Evolutionary conservation across 2,888 invertebrate species (phyloP), one percentile per base, ranked within the genome.

Genomic region (Agonum fuliginosum): DNA sequence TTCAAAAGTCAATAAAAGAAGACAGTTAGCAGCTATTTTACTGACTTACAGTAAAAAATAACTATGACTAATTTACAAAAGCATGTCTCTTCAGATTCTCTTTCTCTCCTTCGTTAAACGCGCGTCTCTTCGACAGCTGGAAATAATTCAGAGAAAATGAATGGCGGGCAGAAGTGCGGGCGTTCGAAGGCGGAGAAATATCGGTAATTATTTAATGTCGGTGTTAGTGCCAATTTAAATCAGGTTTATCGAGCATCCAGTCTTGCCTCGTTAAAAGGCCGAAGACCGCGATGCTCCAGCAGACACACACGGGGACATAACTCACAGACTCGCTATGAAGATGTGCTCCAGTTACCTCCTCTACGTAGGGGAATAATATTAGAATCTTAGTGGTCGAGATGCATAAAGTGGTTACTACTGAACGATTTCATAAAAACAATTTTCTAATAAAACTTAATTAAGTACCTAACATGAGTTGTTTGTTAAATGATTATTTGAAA

Each of bases 221-320:
- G 67, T 74, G 76, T 79, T 80, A 79, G 76, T 80, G 79, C 76
- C 79, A 79, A 79, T 80, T 80, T 80, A 78, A 80, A 80, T 78
- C 78, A 48, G 79, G 78, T 80, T 72, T 80, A 80, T 80, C 79
- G 80, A 79, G 78, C 79, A 78, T 79, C 76, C 78, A 76, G 80
- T 79, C 78, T 51, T 58, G 77, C 51, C 58, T 77, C 77, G 77
- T 77, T 77, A 77, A 70, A 27, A 62, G 58, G 58, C 12, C 77
- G 22, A 14, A 51, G 74, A 43, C 43, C 62, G 37, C 19, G 62
- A 6, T 41, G 58, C 73, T 73, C 58, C 73, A 73, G 12, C 73
- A 27, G 24, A 70, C 70, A 27, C 43, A 46, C 43, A 54, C 58
- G 41, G 41, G 8, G 58, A 30, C 73, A 74, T 74, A 74, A 74